Base-by-base conservation (phyloP, 1,140 invertebrate species). In the Penaeus chinensis region DNA sequence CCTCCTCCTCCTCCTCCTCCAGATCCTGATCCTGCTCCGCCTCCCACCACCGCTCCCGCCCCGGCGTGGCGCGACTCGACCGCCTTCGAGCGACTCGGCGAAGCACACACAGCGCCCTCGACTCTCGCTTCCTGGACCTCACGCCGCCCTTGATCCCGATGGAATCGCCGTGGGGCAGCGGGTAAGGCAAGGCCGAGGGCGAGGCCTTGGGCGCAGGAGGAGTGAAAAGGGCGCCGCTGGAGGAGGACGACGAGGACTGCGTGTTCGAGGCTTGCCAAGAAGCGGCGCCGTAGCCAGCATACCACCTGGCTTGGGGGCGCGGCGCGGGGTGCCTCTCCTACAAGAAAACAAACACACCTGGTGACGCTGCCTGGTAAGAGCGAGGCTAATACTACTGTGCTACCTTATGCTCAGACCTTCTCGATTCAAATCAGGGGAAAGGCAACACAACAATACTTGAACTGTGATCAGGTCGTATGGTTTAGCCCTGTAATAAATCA, bases 341-440 rank as follows among this genome's bases (percentile, higher is more conserved):
- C 86, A 87, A 87, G 86, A 87, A 63, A 87, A 87, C 66, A 87
- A 87, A 87, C 71, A 87, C 81, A 87, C 60, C 80, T 83, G 86
- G 77, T 87, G 86, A 87, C 81, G 61, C 74, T 74, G 80, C 86
- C 54, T 13, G 7, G 54, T 54, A 13, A 54, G 54, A 47, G 47
- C 47, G 47, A 13, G 54, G 54, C 54, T 54, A 54, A 54, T 13
- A 54, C 54, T 54, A 54, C 54, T 54, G 54, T 54, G 54, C 54
- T 54, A 54, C 10, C 54, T 54, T 54, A 54, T 5, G 54, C 54
- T 54, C 54, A 13, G 54, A 13, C 11, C 54, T 54, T 54, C 54
- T 54, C 54, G 5, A 0, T 11, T 54, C 54, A 54, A 13, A 8
- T 11, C 54, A 54, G 10, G 10, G 54, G 54, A 16, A 16, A 54